Base-by-base conservation (phyloP, 2,888 invertebrate species). In the Agrotis ipsilon region DNA sequence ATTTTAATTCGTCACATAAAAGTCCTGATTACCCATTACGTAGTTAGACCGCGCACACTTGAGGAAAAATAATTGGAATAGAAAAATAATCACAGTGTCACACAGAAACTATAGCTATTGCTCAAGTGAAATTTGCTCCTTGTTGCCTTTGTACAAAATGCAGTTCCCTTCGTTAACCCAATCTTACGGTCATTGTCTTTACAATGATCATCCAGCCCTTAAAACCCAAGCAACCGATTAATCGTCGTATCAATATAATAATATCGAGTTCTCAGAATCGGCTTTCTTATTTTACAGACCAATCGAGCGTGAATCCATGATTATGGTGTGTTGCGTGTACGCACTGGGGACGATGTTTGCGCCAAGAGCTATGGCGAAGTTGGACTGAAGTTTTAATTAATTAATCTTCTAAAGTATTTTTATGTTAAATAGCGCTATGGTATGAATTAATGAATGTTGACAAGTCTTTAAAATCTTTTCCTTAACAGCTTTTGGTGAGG, bases 271-370 rank as follows among this genome's bases (percentile, higher is more conserved):
- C 82, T 79, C 61, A 78, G 80, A 83, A 83, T 75, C 62, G 54
- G 78, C 78, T 79, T 82, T 86, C 83, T 82, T 80, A 80, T 82
- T 78, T 85, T 75, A 76, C 78, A 64, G 48, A 55, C 63, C 69
- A 62, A 83, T 83, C 78, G 74, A 75, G 75, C 85, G 74, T 86
- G 80, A 77, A 77, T 61, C 62, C 60, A 51, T 74, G 68, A 81
- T 79, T 72, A 80, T 66, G 65, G 68, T 55, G 76, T 46, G 51
- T 57, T 71, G 67, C 52, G 66, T 68, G 69, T 77, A 73, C 55
- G 68, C 69, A 62, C 55, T 24, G 61, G 48, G 55, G 75, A 72
- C 67, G 64, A 54, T 55, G 48, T 6, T 24, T 72, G 59, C 19
- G 18, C 32, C 16, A 52, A 54, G 32, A 59, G 62, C 57, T 46